Evolutionary conservation across 2,113 vertebrate genomes (phyloP), one percentile per base, ranked within the genome.

Genomic region (Bungarus multicinctus): DNA sequence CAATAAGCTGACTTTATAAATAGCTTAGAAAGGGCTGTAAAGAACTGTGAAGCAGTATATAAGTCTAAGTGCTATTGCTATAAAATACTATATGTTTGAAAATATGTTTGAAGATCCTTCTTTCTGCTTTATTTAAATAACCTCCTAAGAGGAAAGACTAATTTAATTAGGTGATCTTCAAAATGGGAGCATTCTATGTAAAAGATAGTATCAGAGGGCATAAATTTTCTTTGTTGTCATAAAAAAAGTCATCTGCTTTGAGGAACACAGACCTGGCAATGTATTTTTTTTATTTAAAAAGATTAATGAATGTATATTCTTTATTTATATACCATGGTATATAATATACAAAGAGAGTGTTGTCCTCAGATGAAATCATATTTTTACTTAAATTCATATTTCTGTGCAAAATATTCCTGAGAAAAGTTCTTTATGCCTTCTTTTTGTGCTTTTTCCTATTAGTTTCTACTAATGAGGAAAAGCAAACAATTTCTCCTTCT

Each of bases 371-470:
- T 94, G 47, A 86, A 92, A 64, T 85, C 39, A 45, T 60, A 16
- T 0, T n/a, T 64, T 55, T 43, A 64, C 27, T 34, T 81, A 43
- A 91, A 3, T 2, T 0, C 89, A 93, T 23, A 93, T 53, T 6
- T 23, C 89, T 87, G 47, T 87, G 16, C 20, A 85, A 88, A 25
- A 74, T 87, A 54, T 55, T 92, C 12, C 39, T 64, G 85, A 6
- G 23, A 93, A 39, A 47, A 91, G 43, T 0, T 0, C 25, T 91
- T 45, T 92, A 43, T 23, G 12, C 50, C 55, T 91, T 55, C 74
- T 89, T 23, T 55, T 93, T n/a, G 0, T 87, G 4, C 69, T 92
- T 95, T 91, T 27, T 95, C 16, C 92, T 87, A 91, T 92, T 74
- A 91, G 88, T 50, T 2, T 50, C 12, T 25, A 91, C 11, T 27